Percentiles rank a stretch among this genome's conserved stretches.
Conservation (phyloP, 2,113 vertebrate species). For the Excalfactoria chinensis region DNA sequence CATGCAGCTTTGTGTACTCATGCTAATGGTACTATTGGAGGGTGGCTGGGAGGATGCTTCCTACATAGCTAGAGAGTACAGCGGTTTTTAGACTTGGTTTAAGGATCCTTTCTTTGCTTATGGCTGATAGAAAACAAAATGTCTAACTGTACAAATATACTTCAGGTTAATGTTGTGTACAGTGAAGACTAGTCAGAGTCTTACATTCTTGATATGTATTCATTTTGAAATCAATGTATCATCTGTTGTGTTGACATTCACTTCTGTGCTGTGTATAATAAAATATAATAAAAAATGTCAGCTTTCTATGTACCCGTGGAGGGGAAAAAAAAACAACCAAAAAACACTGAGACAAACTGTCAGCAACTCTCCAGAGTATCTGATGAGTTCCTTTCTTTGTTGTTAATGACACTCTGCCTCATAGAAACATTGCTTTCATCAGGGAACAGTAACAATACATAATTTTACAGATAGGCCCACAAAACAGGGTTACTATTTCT, state of each 20-base stretch:
- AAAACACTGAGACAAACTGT: neutral
- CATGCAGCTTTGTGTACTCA: rapidly evolving
- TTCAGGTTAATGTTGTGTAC: neutral
- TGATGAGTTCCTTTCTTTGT: neutral
- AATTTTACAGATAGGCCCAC: no score
- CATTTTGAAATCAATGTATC: neutral
- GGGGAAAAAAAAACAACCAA: no score
- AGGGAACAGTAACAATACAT: neutral
- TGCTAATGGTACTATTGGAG: neutral
- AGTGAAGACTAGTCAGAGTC: neutral
- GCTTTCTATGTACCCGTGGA: neutral
- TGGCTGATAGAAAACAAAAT: constrained; percentile 7
- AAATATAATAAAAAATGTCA: neutral
- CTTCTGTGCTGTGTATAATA: neutral
- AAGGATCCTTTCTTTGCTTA: constrained; percentile 12
- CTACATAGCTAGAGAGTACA: neutral
- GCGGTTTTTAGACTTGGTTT: neutral
- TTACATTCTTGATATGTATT: constrained; percentile 13
- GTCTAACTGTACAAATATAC: neutral
- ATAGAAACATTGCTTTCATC: neutral
- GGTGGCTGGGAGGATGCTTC: neutral
- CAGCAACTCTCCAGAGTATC: neutral
- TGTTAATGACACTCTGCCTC: neutral
- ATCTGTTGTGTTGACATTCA: neutral
- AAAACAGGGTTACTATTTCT: neutral